Conservation (phyloP, 2,888 invertebrate genomes). For the Cyclophora punctaria region DNA sequence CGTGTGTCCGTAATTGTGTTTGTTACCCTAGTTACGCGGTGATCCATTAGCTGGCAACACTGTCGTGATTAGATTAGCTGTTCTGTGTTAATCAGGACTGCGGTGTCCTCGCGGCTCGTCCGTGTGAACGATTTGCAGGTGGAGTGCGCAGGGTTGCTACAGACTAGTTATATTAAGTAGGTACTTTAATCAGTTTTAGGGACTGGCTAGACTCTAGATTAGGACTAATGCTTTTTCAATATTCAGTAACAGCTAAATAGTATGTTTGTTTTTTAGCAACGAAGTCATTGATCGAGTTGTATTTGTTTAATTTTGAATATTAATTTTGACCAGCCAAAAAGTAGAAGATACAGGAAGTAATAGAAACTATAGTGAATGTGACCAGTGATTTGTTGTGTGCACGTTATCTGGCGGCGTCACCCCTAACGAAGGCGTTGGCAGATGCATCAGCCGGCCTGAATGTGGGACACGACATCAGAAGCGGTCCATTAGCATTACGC, state of each 20-base stretch:
- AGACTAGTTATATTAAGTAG: background rate
- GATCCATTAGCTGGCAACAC: slow-evolving; percentile 47
- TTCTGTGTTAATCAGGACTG: slow-evolving; percentile 42
- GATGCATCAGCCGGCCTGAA: background rate
- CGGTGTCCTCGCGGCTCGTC: slow-evolving; percentile 31
- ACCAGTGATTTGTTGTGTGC: no score
- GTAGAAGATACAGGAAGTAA: no score
- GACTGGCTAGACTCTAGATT: no score
- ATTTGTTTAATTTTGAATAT: no score
- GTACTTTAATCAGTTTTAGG: no score
- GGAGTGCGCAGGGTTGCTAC: slow-evolving; percentile 23
- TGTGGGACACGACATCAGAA: background rate
- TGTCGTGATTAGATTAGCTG: slow-evolving; percentile 39
- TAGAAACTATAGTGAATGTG: no score
- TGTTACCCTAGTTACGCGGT: slow-evolving; percentile 44
- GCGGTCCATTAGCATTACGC: no score
- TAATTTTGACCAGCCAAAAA: no score
- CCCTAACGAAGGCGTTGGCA: slow-evolving; percentile 2
- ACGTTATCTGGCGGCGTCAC: background rate
- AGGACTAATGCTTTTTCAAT: no score
- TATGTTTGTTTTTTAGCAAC: no score
- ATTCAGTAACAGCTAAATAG: no score
- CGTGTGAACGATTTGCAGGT: slow-evolving; percentile 37
- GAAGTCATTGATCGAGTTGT: no score
- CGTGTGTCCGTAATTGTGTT: slow-evolving; percentile 38